Evolutionary conservation across 2,797 vertebrate species (phyloP).

Genomic region (Pempheris klunzingeri): DNA sequence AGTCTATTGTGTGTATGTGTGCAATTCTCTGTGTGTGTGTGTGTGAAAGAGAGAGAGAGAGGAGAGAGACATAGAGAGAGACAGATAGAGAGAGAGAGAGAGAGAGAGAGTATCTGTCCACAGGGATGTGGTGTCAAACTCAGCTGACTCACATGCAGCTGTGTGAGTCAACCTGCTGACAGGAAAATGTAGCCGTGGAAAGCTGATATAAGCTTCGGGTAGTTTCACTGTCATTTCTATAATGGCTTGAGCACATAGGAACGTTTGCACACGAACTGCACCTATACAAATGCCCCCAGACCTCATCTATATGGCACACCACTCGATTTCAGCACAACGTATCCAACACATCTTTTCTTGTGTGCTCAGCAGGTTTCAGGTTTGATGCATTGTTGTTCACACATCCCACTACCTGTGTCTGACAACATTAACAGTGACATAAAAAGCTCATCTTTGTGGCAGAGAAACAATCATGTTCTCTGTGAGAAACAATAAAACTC

Average conservation of each 20-base stretch:
- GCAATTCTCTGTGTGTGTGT: conserved; percentile 23
- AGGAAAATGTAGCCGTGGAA: conserved; percentile 55
- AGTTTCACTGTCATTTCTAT: conserved; percentile 57
- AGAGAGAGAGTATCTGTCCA: conserved; percentile 45
- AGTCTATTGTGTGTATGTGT: conserved; percentile 8
- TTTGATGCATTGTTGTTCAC: conserved; percentile 33
- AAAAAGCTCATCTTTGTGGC: conserved; percentile 17
- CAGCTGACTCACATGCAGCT: conserved; percentile 68
- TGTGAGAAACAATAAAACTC: conserved; percentile 45
- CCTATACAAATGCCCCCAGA: conserved; percentile 5
- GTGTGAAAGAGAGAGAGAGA: conserved; percentile 33
- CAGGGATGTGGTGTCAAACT: conserved; percentile 63
- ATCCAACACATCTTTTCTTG: conserved; percentile 10
- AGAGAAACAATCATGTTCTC: conserved; percentile 27
- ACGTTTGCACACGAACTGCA: conserved; percentile 17
- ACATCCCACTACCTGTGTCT: conserved; percentile 20
- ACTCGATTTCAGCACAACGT: conserved; percentile 23
- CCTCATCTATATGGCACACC: conserved; percentile 9
- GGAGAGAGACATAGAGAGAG: conserved; percentile 28
- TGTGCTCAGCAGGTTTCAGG: conserved; percentile 42
- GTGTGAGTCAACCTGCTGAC: conserved; percentile 72
- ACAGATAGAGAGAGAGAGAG: conserved; percentile 17
- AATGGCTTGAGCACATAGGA: conserved; percentile 22
- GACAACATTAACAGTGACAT: conserved; percentile 32
- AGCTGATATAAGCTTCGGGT: conserved; percentile 51